Evolutionary conservation across 1,140 invertebrate species (phyloP), one percentile per base, ranked within the genome.

Genomic region (Diabrotica virgifera): DNA sequence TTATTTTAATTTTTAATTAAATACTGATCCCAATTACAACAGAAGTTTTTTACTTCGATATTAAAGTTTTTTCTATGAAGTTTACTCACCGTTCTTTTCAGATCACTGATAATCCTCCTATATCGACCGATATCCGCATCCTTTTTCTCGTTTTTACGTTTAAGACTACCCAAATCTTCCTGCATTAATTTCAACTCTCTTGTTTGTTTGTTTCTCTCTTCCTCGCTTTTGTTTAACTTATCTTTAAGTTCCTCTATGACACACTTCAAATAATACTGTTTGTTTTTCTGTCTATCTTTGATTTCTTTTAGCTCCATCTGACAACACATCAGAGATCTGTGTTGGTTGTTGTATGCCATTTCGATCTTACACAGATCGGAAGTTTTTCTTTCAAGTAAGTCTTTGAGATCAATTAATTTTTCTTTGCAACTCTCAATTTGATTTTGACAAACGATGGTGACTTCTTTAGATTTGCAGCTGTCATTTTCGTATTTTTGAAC

Each of bases 341-440:
- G 66, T 50, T 71, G 63, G 24, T 68, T 66, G 51, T 70, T 68
- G 51, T 70, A 67, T 5, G 63, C 69, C 64, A 68, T 70, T 52
- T 70, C 63, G 5, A 70, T 40, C 54, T 70, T 70, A 12, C 66
- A 59, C 53, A 64, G 54, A 58, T 70, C 63, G 8, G 63, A 53
- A 36, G 66, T 70, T 53, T 70, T 70, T 4, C 66, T 64, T 9
- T 68, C 63, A 14, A 37, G 11, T 38, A 59, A 59, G 11, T 36
- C 36, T 51, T 64, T 67, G 8, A 70, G 13, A 6, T 68, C 64
- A 7, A 52, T 63, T 11, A 70, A 40, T 63, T 64, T 68, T 3
- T 61, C n/a, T 35, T 55, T 60, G 52, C 67, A 70, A 13, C 10
- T 37, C 24, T 51, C 63, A n/a, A 70, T 68, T 64, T 68, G 66